A percentile compares a stretch with the other conserved stretches of the same genome.
phyloP scores from a whole-genome alignment of 2,113 vertebrate species.

The Vulpes lagopus region DNA sequence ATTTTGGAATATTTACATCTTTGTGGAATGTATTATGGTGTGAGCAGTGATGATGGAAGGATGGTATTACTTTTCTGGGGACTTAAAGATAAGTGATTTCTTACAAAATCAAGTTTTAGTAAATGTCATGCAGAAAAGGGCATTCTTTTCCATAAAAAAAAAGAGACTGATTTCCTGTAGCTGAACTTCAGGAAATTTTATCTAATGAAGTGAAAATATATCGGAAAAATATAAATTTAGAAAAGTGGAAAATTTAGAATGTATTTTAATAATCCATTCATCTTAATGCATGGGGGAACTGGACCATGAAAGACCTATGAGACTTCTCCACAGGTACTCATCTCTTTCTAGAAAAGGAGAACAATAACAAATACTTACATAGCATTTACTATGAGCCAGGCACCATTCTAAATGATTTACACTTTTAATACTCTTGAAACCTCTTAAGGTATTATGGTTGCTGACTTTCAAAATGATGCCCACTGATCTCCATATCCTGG shows the following conservation, averaged over 20 bases:
- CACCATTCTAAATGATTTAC: background rate
- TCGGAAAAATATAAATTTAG: conserved; percentile 30
- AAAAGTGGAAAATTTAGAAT: background rate
- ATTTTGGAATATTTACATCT: conserved; percentile 34
- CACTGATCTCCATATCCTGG: background rate
- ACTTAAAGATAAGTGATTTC: background rate
- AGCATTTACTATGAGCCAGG: background rate
- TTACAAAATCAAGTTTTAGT: background rate
- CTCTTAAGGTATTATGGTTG: background rate
- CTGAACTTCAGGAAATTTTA: conserved; percentile 4
- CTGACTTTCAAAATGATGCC: background rate
- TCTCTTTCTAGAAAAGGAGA: conserved; percentile 4
- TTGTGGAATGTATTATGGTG: background rate
- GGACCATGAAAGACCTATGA: background rate
- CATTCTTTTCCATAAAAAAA: background rate
- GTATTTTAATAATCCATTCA: background rate
- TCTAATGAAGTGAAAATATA: conserved; percentile 38
- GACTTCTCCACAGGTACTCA: background rate
- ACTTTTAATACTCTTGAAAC: background rate
- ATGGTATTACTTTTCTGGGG: conserved; percentile 35
- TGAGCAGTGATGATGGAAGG: background rate
- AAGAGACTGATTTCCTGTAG: background rate
- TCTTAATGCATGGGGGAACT: background rate
- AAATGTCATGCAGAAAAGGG: conserved; percentile 4
- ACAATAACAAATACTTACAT: background rate